Conservation (phyloP, 2,113 vertebrate genomes). For the Cyanoliseus patagonus region DNA sequence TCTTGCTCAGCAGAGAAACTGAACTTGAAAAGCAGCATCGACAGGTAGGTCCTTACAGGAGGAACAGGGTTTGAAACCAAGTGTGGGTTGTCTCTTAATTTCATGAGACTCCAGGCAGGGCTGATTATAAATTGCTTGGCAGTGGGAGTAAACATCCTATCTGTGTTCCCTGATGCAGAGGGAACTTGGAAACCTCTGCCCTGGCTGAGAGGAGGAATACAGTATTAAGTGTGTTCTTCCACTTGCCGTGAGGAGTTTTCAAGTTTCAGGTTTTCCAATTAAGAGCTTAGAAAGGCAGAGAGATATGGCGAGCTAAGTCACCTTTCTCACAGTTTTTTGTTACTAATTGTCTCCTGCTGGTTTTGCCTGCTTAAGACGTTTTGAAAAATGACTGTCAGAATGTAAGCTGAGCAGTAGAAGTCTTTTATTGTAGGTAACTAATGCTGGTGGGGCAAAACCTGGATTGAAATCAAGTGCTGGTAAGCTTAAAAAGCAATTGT, state of each 20-base stretch:
- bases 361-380: neutral
- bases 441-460: neutral
- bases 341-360: neutral
- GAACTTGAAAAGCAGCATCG: neutral
- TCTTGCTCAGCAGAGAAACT: neutral
- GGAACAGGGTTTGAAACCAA: neutral
- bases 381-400: neutral
- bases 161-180: neutral
- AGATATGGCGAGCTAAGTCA: neutral
- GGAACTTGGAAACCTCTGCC: neutral
- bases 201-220: neutral
- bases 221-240: neutral
- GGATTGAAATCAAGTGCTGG: neutral
- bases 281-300: neutral
- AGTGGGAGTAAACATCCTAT: neutral
- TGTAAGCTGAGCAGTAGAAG: neutral
- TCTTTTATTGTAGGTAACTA: neutral
- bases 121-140: slow-evolving; percentile 46
- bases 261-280: neutral
- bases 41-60: neutral
- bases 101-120: neutral
- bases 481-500: neutral
- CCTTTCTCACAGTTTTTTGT: neutral
- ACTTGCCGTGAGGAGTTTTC: neutral
- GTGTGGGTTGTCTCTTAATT: neutral